Evolutionary conservation across 1,140 invertebrate genomes (phyloP), one percentile per base, ranked within the genome.

Genomic region (Tribolium castaneum): DNA sequence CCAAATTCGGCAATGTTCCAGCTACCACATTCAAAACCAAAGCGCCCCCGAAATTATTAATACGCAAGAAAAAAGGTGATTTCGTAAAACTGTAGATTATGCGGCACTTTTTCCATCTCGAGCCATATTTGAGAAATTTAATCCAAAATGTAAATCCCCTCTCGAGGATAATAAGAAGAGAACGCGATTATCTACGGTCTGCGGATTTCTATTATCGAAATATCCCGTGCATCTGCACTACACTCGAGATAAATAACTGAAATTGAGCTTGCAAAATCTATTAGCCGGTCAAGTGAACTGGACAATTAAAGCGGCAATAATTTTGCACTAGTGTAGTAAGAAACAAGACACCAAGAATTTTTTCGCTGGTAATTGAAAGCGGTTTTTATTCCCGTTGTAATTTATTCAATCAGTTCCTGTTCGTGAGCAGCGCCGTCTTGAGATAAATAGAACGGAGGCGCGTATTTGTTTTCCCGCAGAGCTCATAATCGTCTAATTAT

Each of bases 111-210:
- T 35, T 54, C 16, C 13, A 39, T 56, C n/a, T 51, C 13, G 6
- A 9, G 39, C 34, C 54, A 76, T 76, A 76, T 79, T 76, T 59
- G 51, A 16, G 25, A 70, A 77, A 80, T 80, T 77, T 80, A 80
- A 80, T 80, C 75, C 75, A 52, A 56, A 51, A 76, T 76, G 74
- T 74, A 79, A 66, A 79, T 76, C 78, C 75, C 70, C 62, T 39
- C 56, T 77, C 52, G 13, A 52, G 56, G 75, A 77, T 80, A 80
- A 80, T 80, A 77, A 71, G 70, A 77, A 73, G 54, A 51, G 52
- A 77, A 77, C 71, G 22, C 78, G 78, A 80, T 80, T 80, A 80
- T 77, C 70, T 39, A 74, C 78, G 78, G 78, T 80, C 75, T 77
- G 74, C 54, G 19, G 56, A 76, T 35, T 80, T 80, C 75, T 70